phyloP scores from a whole-genome alignment of 2,888 invertebrate genomes.

The Drosophila austrosaltans region DNA sequence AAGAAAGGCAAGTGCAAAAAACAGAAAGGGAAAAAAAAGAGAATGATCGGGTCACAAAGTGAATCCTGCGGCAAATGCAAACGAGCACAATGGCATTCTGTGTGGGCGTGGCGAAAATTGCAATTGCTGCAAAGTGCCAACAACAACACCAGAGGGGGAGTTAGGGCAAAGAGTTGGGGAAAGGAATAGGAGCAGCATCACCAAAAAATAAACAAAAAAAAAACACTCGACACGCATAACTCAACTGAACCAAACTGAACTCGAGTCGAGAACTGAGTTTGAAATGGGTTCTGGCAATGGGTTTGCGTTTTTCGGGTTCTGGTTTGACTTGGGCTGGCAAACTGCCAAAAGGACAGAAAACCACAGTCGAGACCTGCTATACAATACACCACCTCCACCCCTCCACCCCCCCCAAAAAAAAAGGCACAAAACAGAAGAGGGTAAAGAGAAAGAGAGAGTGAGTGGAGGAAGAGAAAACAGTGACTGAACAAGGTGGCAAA shows the following conservation, averaged over 20 bases:
- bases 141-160: conserved; percentile 15
- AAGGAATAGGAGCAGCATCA: background rate
- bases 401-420: background rate
- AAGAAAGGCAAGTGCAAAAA: conserved; percentile 10
- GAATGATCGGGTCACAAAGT: conserved; percentile 48
- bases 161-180: too few relatives aligned
- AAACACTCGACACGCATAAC: conserved; percentile 46
- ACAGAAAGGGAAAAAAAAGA: background rate
- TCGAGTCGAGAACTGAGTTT: conserved; percentile 40
- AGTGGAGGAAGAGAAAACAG: background rate
- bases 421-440: background rate
- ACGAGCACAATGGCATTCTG: conserved; percentile 26
- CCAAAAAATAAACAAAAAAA: background rate
- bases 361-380: conserved; percentile 20
- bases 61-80: conserved; percentile 48
- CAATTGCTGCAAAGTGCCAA: conserved; percentile 60
- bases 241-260: conserved; percentile 67
- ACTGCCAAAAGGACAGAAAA: conserved; percentile 49
- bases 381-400: background rate
- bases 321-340: conserved; percentile 55
- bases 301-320: background rate
- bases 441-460: background rate
- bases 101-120: conserved; percentile 58
- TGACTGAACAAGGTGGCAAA: conserved; percentile 13
- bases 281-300: conserved; percentile 14